Base-by-base conservation (phyloP, 2,797 vertebrate species). In the Acomys russatus region DNA sequence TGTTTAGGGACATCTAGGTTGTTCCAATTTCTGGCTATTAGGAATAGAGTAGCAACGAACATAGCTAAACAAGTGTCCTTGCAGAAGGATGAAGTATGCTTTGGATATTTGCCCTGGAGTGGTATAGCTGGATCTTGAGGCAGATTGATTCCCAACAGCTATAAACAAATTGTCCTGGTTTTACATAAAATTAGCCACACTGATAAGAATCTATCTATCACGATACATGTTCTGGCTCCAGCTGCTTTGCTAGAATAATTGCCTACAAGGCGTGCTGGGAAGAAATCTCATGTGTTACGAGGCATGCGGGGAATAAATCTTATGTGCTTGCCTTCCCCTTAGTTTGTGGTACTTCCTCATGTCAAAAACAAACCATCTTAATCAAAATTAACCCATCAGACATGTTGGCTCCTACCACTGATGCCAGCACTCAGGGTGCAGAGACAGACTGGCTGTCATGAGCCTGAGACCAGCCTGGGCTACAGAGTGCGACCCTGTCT, bases 101-200 rank as follows among this genome's bases (percentile, higher is more conserved):
- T 82, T 38, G 22, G 35, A 56, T 7, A 59, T 59, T 22, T 79
- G 10, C 23, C 23, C 56, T 44, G 17, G 6, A 64, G 28, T 83
- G 35, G 25, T 44, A 84, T 64, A 64, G 15, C 28, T 64, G 61
- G 80, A 64, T 64, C 61, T 84, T 84, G 25, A 84, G 35, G 25
- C 18, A 83, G 14, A 64, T 30, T 83, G 38, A 83, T 33, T 88
- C 35, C 63, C 76, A 94, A 71, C n/a, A 74, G 61, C 59, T 92
- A 10, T 70, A 87, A 68, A 56, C 28, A 51, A 91, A 84, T 25
- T 44, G 9, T 73, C 18, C 49, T 86, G 20, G 74, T 18, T 92
- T 96, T 89, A 76, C 49, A 94, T 15, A 96, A 79, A 92, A 85
- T 35, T 83, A 86, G 66, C n/a, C 33, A 38, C 20, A 73, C 20